Base-by-base conservation (phyloP, 64 coral and sea anemone genomes). In the Dendronephthya gigantea region DNA sequence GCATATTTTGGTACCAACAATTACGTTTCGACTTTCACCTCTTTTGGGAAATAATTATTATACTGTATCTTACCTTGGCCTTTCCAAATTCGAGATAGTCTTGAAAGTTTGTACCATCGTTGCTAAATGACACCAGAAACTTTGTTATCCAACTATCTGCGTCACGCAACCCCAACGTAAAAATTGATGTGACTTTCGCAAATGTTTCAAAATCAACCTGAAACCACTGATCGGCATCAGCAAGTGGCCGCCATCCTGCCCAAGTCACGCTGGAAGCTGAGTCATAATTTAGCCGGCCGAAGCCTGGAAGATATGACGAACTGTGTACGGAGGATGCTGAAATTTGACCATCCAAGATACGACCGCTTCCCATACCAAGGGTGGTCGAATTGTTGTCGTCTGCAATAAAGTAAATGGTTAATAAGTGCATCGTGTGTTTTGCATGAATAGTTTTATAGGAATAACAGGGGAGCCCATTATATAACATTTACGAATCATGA, bases 131-230 rank as follows among this genome's bases (percentile, higher is more conserved):
- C 22, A 92, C 50, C 13, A 50, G 28, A 81, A 88, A 92, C 28
- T 56, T 89, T 15, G 58, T 92, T 4, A 92, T 83, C 91, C 91
- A 92, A 59, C 85, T 66, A 25, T 82, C 70, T 82, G 83, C 82
- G 84, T 84, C 86, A 35, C 56, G 35, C 8, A 83, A 39, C 9
- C 91, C 91, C 29, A 89, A 87, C 0, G 91, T 92, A 45, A 66
- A 49, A 16, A 92, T 83, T 45, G 83, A 35, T 19, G 74, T 84
- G 8, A 88, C 36, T 40, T 72, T 88, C 29, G 82, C 85, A 9
- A 86, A 17, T 6, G 82, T 89, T 13, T 83, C 48, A 37, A 92
- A 35, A 70, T 92, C 91, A 51, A 89, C 41, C 13, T 85, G 88
- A 2, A 92, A 70, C 87, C 87, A 92, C 28, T 89, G 91, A 19